These are phyloP conservation scores for Ctenopoma kingsleyae DNA, from an alignment of 2,797 vertebrate genomes.

Conservation along the genomic window DNA sequence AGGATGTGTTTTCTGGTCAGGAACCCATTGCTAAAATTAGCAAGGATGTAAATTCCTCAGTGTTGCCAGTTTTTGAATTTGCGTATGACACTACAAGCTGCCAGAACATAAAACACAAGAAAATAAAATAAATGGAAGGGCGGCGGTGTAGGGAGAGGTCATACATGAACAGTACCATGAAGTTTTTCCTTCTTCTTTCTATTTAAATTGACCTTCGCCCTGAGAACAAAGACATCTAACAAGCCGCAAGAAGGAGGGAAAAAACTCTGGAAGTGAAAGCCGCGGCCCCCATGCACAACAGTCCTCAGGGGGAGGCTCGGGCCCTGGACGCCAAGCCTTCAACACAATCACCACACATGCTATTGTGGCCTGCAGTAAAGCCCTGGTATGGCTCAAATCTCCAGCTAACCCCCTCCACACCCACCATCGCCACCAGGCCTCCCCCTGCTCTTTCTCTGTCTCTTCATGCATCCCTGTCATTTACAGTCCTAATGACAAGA, in stretches of 20 bases:
- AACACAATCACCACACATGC: constrained; percentile 83
- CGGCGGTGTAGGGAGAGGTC: constrained; percentile 73
- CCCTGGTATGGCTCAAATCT: constrained; percentile 72
- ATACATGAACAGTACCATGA: constrained; percentile 68
- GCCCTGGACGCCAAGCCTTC: constrained; percentile 77
- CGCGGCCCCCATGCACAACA: constrained; percentile 72
- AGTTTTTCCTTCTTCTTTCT: constrained; percentile 62
- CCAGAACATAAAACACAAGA: constrained; percentile 68
- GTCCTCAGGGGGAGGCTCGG: constrained; percentile 65
- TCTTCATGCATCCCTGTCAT: constrained; percentile 73
- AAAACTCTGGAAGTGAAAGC: constrained; percentile 74
- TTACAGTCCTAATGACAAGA: constrained; percentile 80
- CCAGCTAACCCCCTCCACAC: constrained; percentile 53
- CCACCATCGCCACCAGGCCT: constrained; percentile 41
- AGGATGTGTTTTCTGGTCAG: constrained; percentile 89
- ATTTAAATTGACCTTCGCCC: constrained; percentile 75
- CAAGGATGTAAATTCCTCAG: constrained; percentile 86
- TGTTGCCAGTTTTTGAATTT: constrained; percentile 69
- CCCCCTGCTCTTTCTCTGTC: constrained; percentile 47
- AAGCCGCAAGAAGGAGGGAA: constrained; percentile 78
- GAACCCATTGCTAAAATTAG: constrained; percentile 88
- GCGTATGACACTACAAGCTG: constrained; percentile 70
- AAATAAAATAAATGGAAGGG: constrained; percentile 52
- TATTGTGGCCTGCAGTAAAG: constrained; percentile 82
- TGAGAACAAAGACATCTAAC: constrained; percentile 77